A percentile compares a stretch with the other conserved stretches of the same genome.
Conservation (phyloP, 2,113 vertebrate species). For the Vulpes ferrilata region DNA sequence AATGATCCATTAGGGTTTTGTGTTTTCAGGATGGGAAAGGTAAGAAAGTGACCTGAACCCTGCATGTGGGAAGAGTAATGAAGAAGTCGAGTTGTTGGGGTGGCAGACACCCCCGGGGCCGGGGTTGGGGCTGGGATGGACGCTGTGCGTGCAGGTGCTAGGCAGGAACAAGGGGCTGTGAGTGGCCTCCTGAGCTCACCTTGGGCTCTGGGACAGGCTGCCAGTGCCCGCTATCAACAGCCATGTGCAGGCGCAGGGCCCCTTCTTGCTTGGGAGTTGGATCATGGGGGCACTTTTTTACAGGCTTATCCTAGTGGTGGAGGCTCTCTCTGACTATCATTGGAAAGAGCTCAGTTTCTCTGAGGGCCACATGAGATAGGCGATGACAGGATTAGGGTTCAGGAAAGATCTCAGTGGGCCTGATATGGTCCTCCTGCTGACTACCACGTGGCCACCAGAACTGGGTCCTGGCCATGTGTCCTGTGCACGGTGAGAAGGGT, state of each 20-base stretch:
- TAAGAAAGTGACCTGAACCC: not conserved
- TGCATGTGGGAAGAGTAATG: not conserved
- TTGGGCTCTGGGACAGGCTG: not conserved
- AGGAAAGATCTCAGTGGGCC: not conserved
- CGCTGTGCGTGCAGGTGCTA: not conserved
- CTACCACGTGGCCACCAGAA: accelerated
- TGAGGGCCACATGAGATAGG: not conserved
- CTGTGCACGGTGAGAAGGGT: not conserved
- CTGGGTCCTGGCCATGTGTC: not conserved
- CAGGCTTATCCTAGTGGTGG: not conserved
- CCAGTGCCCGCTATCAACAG: not conserved
- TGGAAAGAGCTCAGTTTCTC: not conserved
- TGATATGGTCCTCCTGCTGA: not conserved
- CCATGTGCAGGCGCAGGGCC: accelerated
- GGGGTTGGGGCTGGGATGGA: not conserved
- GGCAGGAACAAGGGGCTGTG: not conserved
- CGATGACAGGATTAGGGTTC: too few relatives aligned
- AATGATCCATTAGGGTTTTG: not conserved
- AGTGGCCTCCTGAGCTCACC: not conserved
- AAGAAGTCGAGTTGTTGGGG: not conserved
- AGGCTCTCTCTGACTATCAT: too few relatives aligned
- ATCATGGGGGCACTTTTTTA: not conserved
- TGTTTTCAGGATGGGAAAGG: not conserved
- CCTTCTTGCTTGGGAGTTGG: not conserved
- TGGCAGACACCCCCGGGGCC: not conserved